Evolutionary conservation across 2,888 invertebrate species (phyloP).

Genomic region (Euphydryas editha): DNA sequence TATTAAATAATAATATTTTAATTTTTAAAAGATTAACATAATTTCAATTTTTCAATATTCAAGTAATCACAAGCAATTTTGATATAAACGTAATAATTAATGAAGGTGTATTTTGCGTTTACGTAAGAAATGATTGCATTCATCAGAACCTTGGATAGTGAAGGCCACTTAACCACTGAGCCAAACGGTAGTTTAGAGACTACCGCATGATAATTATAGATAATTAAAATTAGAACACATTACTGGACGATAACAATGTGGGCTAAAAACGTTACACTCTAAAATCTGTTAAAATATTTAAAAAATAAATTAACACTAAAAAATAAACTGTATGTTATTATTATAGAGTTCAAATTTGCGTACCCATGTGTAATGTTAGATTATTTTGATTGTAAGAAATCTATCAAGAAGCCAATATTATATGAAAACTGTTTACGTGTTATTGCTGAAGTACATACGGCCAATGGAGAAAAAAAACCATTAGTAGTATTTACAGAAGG

Average conservation of each 20-base stretch:
- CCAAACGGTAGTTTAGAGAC: conserved; percentile 1
- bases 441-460: conserved; percentile 3
- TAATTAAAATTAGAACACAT: conserved; percentile 13
- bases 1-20: too few species aligned
- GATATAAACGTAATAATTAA: background rate
- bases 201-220: conserved; percentile 9
- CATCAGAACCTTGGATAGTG: conserved; percentile 5
- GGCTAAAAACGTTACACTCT: conserved; percentile 1
- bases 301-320: background rate
- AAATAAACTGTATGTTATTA: background rate
- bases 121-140: background rate
- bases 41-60: background rate
- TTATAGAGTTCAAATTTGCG: background rate
- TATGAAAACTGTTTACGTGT: conserved; percentile 8
- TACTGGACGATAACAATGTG: conserved; percentile 10
- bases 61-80: background rate
- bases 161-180: background rate
- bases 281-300: conserved; percentile 1
- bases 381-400: conserved; percentile 4
- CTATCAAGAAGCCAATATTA: conserved; percentile 4
- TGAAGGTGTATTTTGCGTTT: background rate
- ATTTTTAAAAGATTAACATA: too few species aligned
- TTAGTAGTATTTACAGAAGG: background rate
- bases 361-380: background rate
- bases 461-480: background rate